Percentiles rank a stretch among this genome's conserved stretches.
These are phyloP conservation scores for Ibycter americanus DNA, from an alignment of 2,797 vertebrate genomes.

Conservation along the genomic window DNA sequence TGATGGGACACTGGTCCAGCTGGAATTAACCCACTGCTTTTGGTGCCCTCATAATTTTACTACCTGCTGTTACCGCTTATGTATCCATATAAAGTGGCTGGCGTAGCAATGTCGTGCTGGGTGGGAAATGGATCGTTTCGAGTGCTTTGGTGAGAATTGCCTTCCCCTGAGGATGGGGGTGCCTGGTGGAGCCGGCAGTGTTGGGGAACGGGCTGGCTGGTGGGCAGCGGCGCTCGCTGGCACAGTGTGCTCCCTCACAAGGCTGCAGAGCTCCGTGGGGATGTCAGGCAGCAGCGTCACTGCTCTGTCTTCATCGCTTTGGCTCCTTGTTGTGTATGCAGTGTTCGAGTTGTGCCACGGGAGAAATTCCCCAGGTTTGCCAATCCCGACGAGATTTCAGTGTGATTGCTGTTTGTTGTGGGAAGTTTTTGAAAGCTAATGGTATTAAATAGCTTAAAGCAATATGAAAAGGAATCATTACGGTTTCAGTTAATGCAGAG, in stretches of 20 bases:
- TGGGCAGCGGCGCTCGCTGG: background rate
- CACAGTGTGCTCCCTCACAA: background rate
- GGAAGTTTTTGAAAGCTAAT: background rate
- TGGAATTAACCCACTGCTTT: background rate
- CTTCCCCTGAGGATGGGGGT: background rate
- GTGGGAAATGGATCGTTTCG: background rate
- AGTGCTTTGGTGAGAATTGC: background rate
- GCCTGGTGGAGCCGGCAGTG: background rate
- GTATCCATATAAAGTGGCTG: background rate
- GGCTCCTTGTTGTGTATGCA: background rate
- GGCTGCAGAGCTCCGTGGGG: accelerated
- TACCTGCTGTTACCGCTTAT: background rate
- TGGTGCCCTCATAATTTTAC: background rate
- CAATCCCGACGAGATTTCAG: background rate
- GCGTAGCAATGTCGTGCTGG: background rate
- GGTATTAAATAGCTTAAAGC: background rate
- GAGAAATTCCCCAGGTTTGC: background rate
- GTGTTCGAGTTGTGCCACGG: background rate
- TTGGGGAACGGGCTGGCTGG: background rate
- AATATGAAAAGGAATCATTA: background rate
- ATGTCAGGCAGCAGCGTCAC: background rate
- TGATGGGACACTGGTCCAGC: background rate
- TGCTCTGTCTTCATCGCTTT: background rate
- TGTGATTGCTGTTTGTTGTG: background rate
- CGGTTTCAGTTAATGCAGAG: accelerated